These are phyloP conservation scores for Ahaetulla prasina DNA, from an alignment of 2,113 vertebrate genomes.

Conservation along the genomic window DNA sequence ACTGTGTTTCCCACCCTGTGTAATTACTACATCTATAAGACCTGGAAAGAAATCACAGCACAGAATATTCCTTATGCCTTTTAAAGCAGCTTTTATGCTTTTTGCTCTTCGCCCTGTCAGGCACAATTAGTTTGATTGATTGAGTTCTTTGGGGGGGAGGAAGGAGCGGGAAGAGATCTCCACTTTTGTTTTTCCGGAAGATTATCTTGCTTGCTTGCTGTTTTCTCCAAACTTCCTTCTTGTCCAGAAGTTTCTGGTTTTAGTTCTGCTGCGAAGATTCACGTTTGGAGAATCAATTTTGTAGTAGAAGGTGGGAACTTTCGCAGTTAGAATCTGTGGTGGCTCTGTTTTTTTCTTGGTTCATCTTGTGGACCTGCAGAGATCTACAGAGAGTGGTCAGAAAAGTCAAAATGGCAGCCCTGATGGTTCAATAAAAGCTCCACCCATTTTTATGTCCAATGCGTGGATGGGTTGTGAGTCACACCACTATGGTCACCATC, in stretches of 20 bases:
- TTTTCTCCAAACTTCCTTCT: not conserved
- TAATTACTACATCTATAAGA: not conserved
- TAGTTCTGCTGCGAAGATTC: not conserved
- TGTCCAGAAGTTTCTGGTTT: not conserved
- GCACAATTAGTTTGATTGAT: not conserved
- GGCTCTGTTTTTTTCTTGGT: not conserved
- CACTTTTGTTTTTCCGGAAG: not conserved
- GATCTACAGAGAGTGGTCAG: not conserved
- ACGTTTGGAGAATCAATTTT: not conserved
- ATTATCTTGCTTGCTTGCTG: not conserved
- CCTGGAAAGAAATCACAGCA: not conserved
- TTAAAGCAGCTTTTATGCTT: not conserved
- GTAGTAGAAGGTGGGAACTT: not conserved
- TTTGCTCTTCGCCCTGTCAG: not conserved
- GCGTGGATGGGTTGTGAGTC: no score
- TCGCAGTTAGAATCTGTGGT: not conserved
- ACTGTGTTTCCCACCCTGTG: not conserved
- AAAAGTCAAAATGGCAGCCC: not conserved
- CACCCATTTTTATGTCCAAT: no score
- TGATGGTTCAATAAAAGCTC: not conserved
- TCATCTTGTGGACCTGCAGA: not conserved
- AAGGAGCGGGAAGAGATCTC: rapidly evolving
- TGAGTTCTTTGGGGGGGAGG: not conserved
- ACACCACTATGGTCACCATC: no score
- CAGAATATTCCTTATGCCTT: no score